These are phyloP conservation scores for Yasuhikotakia modesta DNA, from an alignment of 2,797 vertebrate genomes.

Conservation along the genomic window DNA sequence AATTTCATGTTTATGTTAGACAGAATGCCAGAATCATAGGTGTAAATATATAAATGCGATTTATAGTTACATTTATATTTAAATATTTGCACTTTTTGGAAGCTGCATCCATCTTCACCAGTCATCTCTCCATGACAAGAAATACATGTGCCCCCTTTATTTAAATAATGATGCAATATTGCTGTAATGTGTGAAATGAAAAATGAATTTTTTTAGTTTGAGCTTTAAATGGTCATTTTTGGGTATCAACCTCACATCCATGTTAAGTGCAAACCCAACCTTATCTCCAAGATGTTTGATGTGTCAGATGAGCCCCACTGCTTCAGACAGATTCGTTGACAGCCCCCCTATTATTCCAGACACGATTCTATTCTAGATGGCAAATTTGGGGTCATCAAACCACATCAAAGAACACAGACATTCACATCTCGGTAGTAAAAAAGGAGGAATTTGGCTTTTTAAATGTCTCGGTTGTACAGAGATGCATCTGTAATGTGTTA, in stretches of 20 bases:
- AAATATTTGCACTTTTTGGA: not conserved
- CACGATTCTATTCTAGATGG: slow-evolving; percentile 45
- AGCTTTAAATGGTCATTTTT: slow-evolving; percentile 66
- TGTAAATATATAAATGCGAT: no score
- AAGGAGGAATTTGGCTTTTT: not conserved
- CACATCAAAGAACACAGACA: slow-evolving; percentile 67
- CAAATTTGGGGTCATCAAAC: slow-evolving; percentile 66
- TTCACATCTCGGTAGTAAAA: not conserved
- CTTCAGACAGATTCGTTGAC: slow-evolving; percentile 56
- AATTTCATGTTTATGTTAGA: not conserved
- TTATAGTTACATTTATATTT: no score
- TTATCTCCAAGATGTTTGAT: slow-evolving; percentile 70
- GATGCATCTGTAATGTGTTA: not conserved
- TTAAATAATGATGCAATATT: slow-evolving; percentile 69
- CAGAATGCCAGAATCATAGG: not conserved
- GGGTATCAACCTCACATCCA: slow-evolving; percentile 50
- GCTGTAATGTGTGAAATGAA: slow-evolving; percentile 62
- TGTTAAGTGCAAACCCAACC: slow-evolving; percentile 54
- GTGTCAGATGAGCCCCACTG: slow-evolving; percentile 68
- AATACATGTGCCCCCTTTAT: slow-evolving; percentile 42
- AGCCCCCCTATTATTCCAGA: slow-evolving; percentile 60
- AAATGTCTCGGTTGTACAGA: not conserved
- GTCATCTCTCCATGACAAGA: slow-evolving; percentile 4
- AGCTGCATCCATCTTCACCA: not conserved
- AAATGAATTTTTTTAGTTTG: slow-evolving; percentile 53